Base-by-base conservation (phyloP, 2,113 vertebrate species). In the Rhinoptilus africanus region DNA sequence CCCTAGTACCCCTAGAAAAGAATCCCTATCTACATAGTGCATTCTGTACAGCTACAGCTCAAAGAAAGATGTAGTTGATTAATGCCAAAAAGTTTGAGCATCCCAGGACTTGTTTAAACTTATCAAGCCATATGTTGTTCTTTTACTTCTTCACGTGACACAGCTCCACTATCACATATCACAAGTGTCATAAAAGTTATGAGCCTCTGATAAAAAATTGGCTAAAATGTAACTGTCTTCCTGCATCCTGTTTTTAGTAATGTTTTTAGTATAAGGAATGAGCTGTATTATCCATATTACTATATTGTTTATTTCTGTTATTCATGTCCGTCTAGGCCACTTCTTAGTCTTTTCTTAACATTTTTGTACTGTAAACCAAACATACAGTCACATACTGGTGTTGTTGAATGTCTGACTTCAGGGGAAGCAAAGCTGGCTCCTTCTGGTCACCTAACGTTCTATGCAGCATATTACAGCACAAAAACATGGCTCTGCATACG, bases 121-220 rank as follows among this genome's bases (percentile, higher is more conserved):
- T 87, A 34, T 17, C 30, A 80, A 80, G 34, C 14, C 8, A 7
- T 27, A 4, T 30, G 30, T 74, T 64, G 35, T 13, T 68, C 9
- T 92, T 84, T 89, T 37, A 66, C 13, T 54, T 48, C 24, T 59
- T 76, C 82, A 62, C 0, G 2, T 48, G 53, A 87, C 73, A 9
- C 24, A 68, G 43, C 6, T 14, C 21, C 9, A 64, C 9, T 48
- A 27, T 19, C 28, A 47, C 0, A 0, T 30, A 63, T 59, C 27
- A 73, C 20, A 51, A 62, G 8, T 32, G 17, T 59, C 14, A 12
- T 20, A 24, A 57, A 83, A 81, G 21, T 26, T 50, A 6, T 6
- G 15, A 66, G 19, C 12, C 23, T 66, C 35, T 54, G 80, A 86
- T 32, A 73, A 87, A 76, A 85, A 63, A 6, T 7, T 35, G 27